Evolutionary conservation across 2,113 vertebrate species (phyloP), one percentile per base, ranked within the genome.

Genomic region (Chlorodrepanis virens): DNA sequence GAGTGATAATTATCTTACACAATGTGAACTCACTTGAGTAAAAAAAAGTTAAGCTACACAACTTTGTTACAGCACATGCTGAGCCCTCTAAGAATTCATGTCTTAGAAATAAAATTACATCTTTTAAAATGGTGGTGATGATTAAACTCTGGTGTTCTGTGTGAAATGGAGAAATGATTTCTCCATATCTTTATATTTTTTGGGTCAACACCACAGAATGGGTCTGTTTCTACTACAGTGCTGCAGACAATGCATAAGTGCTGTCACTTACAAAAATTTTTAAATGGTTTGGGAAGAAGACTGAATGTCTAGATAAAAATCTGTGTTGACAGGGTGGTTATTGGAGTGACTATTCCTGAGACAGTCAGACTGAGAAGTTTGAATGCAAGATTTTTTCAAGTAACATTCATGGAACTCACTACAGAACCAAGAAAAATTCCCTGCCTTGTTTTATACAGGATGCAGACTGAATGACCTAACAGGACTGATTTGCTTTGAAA

Each of bases 371-470:
- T 11, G n/a, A 70, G 64, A 35, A 83, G 12, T 39, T 77, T 81
- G 75, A 93, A 67, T 33, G 23, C 14, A 86, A 81, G 14, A 2
- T 54, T 63, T 80, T 92, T 74, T 77, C 63, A 47, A 77, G 37
- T 59, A 63, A 17, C 6, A 14, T 76, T 88, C 23, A 31, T 10
- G 2, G 5, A 86, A 64, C 16, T 93, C 28, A 8, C 27, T 57
- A 72, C 17, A 83, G 63, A 63, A 52, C 24, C 31, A n/a, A 91
- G 33, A 24, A 95, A 86, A 89, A 88, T 53, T 89, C 56, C 29
- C 27, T 93, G 80, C n/a, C 60, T 89, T 86, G 21, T 50, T 94
- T 90, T 81, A 52, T 47, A 52, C 60, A 91, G 89, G 69, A 94
- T 89, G 68, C 39, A 86, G 72, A 77, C 60, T 63, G 45, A 67